Evolutionary conservation across 2,113 vertebrate genomes (phyloP), one percentile per base, ranked within the genome.

Genomic region (Myotis yumanensis): DNA sequence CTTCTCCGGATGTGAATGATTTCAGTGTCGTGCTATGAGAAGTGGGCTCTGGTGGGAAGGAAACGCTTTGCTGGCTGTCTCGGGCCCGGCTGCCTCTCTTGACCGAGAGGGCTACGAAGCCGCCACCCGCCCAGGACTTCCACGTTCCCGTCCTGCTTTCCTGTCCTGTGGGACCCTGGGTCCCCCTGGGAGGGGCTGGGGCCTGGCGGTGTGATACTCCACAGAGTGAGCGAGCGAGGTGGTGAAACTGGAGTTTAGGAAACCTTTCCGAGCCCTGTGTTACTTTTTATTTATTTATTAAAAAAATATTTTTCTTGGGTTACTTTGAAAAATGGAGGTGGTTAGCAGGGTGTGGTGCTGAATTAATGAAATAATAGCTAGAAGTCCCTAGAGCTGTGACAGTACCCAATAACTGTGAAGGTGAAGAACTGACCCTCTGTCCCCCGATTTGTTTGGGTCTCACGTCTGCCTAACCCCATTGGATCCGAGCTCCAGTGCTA

Each of bases 391-490:
- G 59, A 72, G n/a, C 68, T 12, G 25, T 3, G 15, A 35, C 20
- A 69, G 40, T 40, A 11, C 18, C 2, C 4, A 10, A 86, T 68
- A 14, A 69, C 52, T 0, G 2, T 35, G 32, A 18, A 9, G 23
- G 18, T 25, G 52, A 72, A 4, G 57, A 32, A 18, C 25, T 11
- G 20, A 16, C 25, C 35, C 32, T 68, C 6, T 11, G 48, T 35
- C 25, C 0, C 0, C 11, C 0, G 0, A 37, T 12, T 43, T 18
- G 22, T 40, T 59, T 57, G 4, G 40, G 76, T 30, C 54, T 91
- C 0, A 0, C 48, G 22, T 75, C 6, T 79, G 14, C 4, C 1
- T 71, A 0, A 1, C 23, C 62, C 11, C 0, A 0, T 1, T 37
- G 30, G 12, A 54, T 84, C 57, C 14, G 25, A 57, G 28, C 23